Evolutionary conservation across 2,797 vertebrate genomes (phyloP).

Genomic region (Rhynchonycteris naso): DNA sequence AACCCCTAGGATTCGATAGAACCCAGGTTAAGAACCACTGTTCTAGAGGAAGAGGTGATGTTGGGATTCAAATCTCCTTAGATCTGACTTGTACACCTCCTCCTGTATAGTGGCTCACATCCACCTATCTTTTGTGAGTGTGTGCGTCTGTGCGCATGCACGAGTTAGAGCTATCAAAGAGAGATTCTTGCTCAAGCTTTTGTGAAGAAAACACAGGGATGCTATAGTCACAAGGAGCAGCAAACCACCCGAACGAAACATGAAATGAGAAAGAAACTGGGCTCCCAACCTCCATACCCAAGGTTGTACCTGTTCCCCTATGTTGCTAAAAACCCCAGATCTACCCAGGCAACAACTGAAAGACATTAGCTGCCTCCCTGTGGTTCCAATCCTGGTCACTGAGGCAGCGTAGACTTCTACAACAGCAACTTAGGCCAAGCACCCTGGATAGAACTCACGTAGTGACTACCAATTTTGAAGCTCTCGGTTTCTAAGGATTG

Average conservation of each 20-base stretch:
- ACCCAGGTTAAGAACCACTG: no score
- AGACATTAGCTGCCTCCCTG: neutral
- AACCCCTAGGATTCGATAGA: no score
- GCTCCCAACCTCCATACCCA: neutral
- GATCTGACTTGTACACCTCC: accelerated
- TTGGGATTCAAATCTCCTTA: neutral
- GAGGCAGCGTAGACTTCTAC: neutral
- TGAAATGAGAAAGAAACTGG: neutral
- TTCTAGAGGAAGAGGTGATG: neutral
- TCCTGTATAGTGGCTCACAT: accelerated
- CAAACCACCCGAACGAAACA: neutral
- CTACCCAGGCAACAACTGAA: neutral
- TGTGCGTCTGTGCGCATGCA: no score
- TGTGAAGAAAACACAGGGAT: neutral
- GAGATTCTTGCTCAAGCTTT: neutral
- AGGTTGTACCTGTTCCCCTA: neutral
- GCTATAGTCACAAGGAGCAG: neutral
- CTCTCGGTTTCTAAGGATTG: neutral
- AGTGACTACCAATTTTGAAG: neutral
- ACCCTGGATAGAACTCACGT: neutral
- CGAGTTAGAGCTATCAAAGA: neutral
- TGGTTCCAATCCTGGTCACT: neutral
- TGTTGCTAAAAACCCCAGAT: neutral
- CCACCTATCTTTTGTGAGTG: neutral
- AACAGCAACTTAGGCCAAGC: accelerated